phyloP scores from a whole-genome alignment of 2,113 vertebrate genomes.

The Apodemus speciosus region DNA sequence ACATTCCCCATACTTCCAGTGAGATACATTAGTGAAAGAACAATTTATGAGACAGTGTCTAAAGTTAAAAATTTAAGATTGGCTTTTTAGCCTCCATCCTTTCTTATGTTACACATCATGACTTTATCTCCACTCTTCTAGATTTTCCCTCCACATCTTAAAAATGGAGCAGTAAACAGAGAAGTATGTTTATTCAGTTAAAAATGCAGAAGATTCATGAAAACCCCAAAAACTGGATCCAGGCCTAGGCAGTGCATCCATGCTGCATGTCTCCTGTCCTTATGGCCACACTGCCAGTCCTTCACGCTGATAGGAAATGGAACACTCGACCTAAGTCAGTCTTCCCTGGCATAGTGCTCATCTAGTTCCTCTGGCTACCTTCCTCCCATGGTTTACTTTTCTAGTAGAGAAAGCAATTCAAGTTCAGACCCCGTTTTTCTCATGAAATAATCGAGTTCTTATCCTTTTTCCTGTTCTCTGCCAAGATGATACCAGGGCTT shows the following conservation, averaged over 20 bases:
- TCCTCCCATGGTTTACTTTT: slow-evolving; percentile 5
- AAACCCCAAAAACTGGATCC: not conserved
- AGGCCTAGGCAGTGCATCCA: not conserved
- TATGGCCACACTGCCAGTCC: not conserved
- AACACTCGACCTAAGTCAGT: not conserved
- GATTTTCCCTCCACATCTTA: not conserved
- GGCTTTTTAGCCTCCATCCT: slow-evolving; percentile 38
- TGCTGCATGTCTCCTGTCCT: not conserved
- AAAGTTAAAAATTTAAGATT: slow-evolving; percentile 20
- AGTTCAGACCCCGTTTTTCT: not conserved
- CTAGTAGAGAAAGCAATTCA: not conserved
- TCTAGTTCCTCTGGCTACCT: not conserved
- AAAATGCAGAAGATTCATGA: slow-evolving; percentile 10
- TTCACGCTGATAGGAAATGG: not conserved
- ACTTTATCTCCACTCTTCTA: not conserved
- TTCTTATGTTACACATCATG: not conserved
- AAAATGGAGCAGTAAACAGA: slow-evolving; percentile 41
- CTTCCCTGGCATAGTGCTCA: not conserved
- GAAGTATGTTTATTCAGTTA: slow-evolving; percentile 8
- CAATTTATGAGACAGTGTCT: not conserved
- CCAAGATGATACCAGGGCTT: slow-evolving; percentile 13
- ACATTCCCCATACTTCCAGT: not conserved
- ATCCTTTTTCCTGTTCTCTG: not conserved
- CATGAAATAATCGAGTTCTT: not conserved
- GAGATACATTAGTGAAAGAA: slow-evolving; percentile 38